Evolutionary conservation across 2,888 invertebrate genomes (phyloP), one percentile per base, ranked within the genome.

Genomic region (Liopterus haemorrhoidalis): DNA sequence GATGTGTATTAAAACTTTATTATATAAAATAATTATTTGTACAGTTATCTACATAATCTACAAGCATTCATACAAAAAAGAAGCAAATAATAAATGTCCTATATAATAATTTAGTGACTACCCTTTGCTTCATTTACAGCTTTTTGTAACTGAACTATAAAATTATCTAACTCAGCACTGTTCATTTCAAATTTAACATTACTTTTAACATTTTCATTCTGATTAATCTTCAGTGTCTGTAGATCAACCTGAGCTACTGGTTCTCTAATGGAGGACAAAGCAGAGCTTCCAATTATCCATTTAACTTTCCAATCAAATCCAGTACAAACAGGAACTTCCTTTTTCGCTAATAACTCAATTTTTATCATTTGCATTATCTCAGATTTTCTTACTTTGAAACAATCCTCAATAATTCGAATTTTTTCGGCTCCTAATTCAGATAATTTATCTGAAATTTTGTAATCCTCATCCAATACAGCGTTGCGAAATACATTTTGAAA

Each of bases 241-340:
- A 75, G 58, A 55, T 73, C 70, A 31, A 75, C 41, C 49, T 73
- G 71, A 20, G 73, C 53, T 20, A 74, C 54, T 5, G 72, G 68
- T 59, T 73, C 70, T 48, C 68, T 64, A 11, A 71, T 49, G 0
- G 69, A 62, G 22, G 71, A 67, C 45, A 73, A 57, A 54, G 68
- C 68, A 42, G 74, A 74, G 30, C 71, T 71, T 14, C 75, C 75
- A 60, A 74, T 65, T 19, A 74, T 56, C 62, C 73, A 69, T 66
- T 71, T 73, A 21, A 75, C 51, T 59, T 69, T 70, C 73, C 74
- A 75, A 56, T 75, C 74, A 49, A 72, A 68, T 50, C 70, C 70
- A 25, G 64, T 61, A 8, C 74, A 59, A 2, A 72, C 62, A 24
- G 64, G 55, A 36, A 61, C 49, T 22, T 62, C 60, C 43, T 54